Evolutionary conservation across 2,797 vertebrate genomes (phyloP).

Genomic region (Coendou prehensilis): DNA sequence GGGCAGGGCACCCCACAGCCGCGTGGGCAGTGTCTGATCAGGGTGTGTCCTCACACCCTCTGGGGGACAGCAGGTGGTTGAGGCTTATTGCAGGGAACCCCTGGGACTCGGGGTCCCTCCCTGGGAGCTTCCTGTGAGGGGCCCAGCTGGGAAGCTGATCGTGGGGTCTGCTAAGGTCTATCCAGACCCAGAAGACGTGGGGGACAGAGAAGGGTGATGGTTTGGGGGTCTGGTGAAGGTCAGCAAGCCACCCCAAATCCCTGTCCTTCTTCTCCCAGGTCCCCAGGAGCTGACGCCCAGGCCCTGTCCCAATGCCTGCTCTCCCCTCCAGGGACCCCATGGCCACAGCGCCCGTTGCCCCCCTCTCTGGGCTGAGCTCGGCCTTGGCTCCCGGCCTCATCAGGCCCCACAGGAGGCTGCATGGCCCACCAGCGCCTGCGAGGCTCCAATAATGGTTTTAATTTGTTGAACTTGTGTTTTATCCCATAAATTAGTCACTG

Average conservation of each 20-base stretch:
- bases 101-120: background rate
- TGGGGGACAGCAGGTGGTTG: no score
- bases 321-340: background rate
- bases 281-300: background rate
- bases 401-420: slow-evolving; percentile 55
- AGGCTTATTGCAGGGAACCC: background rate
- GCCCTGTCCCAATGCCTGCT: background rate
- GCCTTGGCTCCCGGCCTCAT: slow-evolving; percentile 58
- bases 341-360: background rate
- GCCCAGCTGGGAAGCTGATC: background rate
- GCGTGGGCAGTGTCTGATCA: background rate
- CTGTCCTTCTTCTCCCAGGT: background rate
- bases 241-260: background rate
- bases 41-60: background rate
- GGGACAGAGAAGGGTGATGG: background rate
- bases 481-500: slow-evolving; percentile 81
- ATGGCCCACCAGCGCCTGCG: slow-evolving; percentile 47
- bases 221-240: background rate
- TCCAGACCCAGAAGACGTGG: background rate
- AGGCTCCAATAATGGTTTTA: slow-evolving; percentile 74
- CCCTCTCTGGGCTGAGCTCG: background rate
- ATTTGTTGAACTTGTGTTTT: slow-evolving; percentile 84
- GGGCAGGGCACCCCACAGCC: background rate
- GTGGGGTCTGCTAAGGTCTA: background rate
- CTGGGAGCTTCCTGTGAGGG: background rate